phyloP scores from a whole-genome alignment of 2,888 invertebrate genomes.

The Horisme vitalbata region DNA sequence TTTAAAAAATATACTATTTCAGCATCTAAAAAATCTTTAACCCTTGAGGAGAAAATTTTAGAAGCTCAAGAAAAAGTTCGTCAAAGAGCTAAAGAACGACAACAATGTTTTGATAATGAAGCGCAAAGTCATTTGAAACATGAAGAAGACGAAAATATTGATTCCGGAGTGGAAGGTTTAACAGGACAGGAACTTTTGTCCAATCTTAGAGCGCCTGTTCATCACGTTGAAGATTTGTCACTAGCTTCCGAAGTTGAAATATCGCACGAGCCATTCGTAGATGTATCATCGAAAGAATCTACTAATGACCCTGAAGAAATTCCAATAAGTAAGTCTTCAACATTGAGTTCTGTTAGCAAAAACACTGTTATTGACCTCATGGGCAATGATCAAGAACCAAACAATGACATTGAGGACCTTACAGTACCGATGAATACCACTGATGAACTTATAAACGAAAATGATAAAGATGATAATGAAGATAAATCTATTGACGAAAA shows the following conservation, averaged over 20 bases:
- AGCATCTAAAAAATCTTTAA: slow-evolving; percentile 46
- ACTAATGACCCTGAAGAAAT: slow-evolving; percentile 9
- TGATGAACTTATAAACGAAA: slow-evolving; percentile 2
- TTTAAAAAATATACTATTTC: slow-evolving; percentile 33
- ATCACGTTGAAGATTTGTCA: slow-evolving; percentile 38
- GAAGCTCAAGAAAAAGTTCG: slow-evolving; percentile 58
- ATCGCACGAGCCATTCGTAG: slow-evolving; percentile 32
- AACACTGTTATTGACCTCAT: slow-evolving; percentile 18
- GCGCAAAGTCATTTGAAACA: neutral
- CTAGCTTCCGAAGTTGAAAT: slow-evolving; percentile 47
- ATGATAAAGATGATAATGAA: neutral
- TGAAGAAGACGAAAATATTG: neutral
- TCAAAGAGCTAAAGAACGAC: slow-evolving; percentile 50
- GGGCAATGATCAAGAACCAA: slow-evolving; percentile 12
- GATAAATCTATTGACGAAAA: neutral
- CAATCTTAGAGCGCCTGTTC: slow-evolving; percentile 31
- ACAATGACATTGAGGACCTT: slow-evolving; percentile 3
- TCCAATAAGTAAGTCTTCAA: slow-evolving; percentile 23
- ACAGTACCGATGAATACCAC: neutral
- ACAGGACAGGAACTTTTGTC: slow-evolving; percentile 8
- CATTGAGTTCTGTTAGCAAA: slow-evolving; percentile 16
- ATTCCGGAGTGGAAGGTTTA: slow-evolving; percentile 1
- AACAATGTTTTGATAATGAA: slow-evolving; percentile 39
- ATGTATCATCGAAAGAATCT: slow-evolving; percentile 10
- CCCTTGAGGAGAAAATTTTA: slow-evolving; percentile 61